Conservation (phyloP, 2,888 invertebrate genomes). For the Steromphala cineraria region DNA sequence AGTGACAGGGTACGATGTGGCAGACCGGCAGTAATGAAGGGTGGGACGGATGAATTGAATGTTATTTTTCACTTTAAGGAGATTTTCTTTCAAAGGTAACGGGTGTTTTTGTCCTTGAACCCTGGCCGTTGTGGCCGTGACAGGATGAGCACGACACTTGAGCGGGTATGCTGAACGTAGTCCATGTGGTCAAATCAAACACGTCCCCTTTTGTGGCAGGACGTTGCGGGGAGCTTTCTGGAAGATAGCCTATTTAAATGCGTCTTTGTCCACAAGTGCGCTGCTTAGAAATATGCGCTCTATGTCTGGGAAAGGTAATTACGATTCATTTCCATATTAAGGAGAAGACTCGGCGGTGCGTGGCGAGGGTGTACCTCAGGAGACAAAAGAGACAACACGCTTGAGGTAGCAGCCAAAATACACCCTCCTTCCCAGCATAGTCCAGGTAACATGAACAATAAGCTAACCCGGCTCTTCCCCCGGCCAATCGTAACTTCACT, state of each 20-base stretch:
- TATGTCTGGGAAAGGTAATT: background rate
- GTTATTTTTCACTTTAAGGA: constrained; percentile 3
- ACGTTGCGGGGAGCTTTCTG: background rate
- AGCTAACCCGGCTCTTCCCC: background rate
- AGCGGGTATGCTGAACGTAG: background rate
- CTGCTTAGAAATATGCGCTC: background rate
- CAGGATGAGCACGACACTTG: background rate
- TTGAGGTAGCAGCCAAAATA: background rate
- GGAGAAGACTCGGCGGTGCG: background rate
- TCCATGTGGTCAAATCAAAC: background rate
- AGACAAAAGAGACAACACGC: constrained; percentile 1
- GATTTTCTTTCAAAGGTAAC: background rate
- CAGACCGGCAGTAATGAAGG: background rate
- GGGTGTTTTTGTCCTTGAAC: background rate
- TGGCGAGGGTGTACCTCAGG: background rate
- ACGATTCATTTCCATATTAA: constrained; percentile 6
- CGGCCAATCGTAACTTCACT: background rate
- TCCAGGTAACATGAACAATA: background rate
- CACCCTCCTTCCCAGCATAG: background rate
- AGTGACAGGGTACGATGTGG: background rate
- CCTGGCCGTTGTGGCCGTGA: background rate
- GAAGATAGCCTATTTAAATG: background rate
- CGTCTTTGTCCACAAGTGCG: background rate
- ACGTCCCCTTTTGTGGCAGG: background rate
- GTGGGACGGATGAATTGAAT: background rate